These are phyloP conservation scores for Casuarius casuarius DNA, from an alignment of 2,113 vertebrate genomes.

Conservation along the genomic window DNA sequence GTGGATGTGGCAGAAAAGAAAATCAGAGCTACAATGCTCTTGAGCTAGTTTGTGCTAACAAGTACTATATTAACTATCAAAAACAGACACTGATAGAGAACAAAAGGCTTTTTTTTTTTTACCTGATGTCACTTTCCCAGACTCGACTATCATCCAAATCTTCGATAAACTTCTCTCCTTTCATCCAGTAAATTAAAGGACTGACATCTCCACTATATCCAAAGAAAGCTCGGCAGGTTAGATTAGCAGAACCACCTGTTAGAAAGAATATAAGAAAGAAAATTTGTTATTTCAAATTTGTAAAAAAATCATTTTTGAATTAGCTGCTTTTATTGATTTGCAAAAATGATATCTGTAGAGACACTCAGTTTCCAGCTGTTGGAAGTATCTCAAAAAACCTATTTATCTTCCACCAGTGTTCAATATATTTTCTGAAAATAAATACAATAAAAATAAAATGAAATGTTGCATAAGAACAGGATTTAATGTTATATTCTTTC, in stretches of 20 bases:
- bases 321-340: not conserved
- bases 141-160: conserved; percentile 96
- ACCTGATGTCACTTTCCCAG: conserved; percentile 98
- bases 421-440: not conserved
- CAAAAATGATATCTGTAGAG: not conserved
- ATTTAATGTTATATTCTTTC: not conserved
- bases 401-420: not conserved
- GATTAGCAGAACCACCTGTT: conserved; percentile 90
- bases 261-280: conserved; percentile 68
- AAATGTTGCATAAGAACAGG: not conserved
- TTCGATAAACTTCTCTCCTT: conserved; percentile 99
- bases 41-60: not conserved
- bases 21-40: not conserved
- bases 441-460: not conserved
- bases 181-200: conserved; percentile 99
- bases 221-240: conserved; percentile 97
- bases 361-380: not conserved
- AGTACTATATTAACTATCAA: not conserved
- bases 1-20: not conserved
- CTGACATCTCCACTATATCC: conserved; percentile 97
- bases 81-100: not conserved
- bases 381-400: not conserved
- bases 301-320: not conserved
- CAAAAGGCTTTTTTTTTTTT: conserved; percentile 46
- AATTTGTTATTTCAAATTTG: conserved; percentile 33